phyloP scores from a whole-genome alignment of 2,888 invertebrate genomes.

The Drosophila prolongata region DNA sequence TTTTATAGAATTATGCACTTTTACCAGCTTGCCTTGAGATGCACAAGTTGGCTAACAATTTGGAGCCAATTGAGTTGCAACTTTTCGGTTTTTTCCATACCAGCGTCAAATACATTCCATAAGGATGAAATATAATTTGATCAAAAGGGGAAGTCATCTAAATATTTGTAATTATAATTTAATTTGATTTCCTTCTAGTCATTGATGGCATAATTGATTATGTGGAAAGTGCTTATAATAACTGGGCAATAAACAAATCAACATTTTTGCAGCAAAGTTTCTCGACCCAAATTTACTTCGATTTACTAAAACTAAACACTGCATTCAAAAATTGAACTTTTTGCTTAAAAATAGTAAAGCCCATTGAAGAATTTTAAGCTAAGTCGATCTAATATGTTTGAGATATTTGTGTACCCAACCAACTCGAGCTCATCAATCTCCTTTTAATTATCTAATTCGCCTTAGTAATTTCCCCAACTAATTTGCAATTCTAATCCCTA shows the following conservation, averaged over 20 bases:
- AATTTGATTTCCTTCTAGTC: no score
- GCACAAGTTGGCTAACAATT: constrained; percentile 35
- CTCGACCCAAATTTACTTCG: no score
- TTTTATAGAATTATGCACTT: constrained; percentile 78
- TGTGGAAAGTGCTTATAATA: no score
- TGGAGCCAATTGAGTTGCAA: constrained; percentile 39
- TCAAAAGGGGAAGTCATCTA: not conserved
- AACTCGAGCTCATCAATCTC: constrained; percentile 15
- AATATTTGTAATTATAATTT: not conserved
- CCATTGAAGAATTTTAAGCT: no score
- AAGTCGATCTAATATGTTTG: not conserved
- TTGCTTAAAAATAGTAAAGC: no score
- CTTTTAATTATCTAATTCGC: constrained; percentile 29
- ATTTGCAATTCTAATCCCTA: constrained; percentile 39
- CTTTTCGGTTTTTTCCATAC: constrained; percentile 9
- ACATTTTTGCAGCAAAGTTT: no score
- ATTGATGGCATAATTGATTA: no score
- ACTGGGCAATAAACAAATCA: no score
- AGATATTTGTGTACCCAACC: not conserved
- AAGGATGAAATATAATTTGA: not conserved
- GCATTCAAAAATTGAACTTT: no score
- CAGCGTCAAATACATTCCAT: not conserved
- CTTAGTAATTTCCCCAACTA: constrained; percentile 27
- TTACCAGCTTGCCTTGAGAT: constrained; percentile 57
- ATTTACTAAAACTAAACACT: no score